These are phyloP conservation scores for Euura lappo DNA, from an alignment of 1,140 invertebrate genomes.

Conservation along the genomic window DNA sequence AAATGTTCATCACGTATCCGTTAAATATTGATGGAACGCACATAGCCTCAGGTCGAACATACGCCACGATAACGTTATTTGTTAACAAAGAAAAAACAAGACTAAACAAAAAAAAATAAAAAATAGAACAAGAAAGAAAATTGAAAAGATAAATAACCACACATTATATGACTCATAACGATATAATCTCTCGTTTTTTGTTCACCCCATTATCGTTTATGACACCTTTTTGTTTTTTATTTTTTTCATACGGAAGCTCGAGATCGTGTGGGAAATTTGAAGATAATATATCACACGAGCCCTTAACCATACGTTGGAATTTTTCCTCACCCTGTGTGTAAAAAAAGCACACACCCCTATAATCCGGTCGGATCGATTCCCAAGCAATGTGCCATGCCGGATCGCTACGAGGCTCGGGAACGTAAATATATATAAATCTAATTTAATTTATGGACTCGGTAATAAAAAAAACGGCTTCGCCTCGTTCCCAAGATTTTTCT, in stretches of 20 bases:
- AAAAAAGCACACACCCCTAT: too few relatives aligned
- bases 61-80: background rate
- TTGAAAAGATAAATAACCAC: background rate
- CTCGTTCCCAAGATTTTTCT: too few relatives aligned
- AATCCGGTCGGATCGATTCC: background rate
- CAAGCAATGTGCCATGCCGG: background rate
- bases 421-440: slow-evolving; percentile 11
- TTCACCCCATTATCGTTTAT: too few relatives aligned
- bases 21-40: slow-evolving; percentile 15
- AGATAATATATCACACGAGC: too few relatives aligned
- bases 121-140: background rate
- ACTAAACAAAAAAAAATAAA: background rate
- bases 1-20: slow-evolving; percentile 8
- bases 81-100: slow-evolving; percentile 9
- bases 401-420: background rate
- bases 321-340: too few relatives aligned
- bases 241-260: too few relatives aligned
- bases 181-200: too few relatives aligned
- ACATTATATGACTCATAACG: too few relatives aligned
- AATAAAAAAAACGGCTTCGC: too few relatives aligned
- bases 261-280: too few relatives aligned
- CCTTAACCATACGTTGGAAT: too few relatives aligned
- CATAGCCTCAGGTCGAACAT: background rate
- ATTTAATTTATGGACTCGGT: slow-evolving; percentile 7
- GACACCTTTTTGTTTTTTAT: too few relatives aligned